Evolutionary conservation across 2,888 invertebrate species (phyloP), one percentile per base, ranked within the genome.

Genomic region (Tryphoninae sp.): DNA sequence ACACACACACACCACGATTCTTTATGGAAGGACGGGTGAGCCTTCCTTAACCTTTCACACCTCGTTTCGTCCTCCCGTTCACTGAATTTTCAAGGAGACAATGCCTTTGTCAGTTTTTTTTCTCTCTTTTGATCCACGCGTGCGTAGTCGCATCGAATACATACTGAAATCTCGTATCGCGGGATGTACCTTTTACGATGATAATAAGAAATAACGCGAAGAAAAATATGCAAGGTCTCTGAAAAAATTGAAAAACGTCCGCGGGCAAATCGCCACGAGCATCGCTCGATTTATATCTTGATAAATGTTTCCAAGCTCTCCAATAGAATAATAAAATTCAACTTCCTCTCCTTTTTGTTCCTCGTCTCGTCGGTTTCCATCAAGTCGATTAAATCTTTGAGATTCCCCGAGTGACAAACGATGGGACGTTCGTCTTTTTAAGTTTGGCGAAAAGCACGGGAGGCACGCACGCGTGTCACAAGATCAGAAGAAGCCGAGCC

Each of bases 11-110:
- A 4, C 22, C 45, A 22, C 49, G 23, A 22, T 74, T 53, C 64
- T 55, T 72, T 53, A 64, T 51, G 16, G 22, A 67, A 53, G 55
- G 22, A 40, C 55, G 51, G 55, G 26, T 68, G 58, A 49, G 62
- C 69, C 67, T 68, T 51, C 55, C 40, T 71, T n/a, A 68, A 55
- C 69, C 71, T 67, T 78, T 67, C 74, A 77, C 74, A 78, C 67
- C 67, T 74, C 78, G 75, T 65, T 64, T 81, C 69, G 77, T 77
- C 55, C 33, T 58, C 26, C 58, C 68, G 68, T 55, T 73, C 73
- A 72, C 61, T 49, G 68, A 77, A 73, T 69, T 81, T 64, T 73
- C 73, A 59, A 69, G 68, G 68, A 19, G 58, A 72, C 69, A 69
- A 73, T 77, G 61, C 65, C 42, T 68, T n/a, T 22, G 22, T 62